Conservation (phyloP, 2,113 vertebrate genomes). For the Aix galericulata region DNA sequence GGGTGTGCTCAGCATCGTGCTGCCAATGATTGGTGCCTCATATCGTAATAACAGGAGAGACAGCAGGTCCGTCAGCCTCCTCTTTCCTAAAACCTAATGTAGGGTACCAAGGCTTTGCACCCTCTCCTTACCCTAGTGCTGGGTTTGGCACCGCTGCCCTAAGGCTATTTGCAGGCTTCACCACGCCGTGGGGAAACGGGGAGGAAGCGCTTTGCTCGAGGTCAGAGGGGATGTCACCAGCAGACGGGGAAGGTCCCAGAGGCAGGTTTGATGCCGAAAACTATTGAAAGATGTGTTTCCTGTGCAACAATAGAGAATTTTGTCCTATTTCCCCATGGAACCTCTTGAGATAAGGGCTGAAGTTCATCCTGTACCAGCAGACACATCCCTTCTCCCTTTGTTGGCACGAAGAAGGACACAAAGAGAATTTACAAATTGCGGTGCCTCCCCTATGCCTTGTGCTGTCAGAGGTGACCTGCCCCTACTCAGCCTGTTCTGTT, state of each 20-base stretch:
- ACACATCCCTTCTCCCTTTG: not conserved
- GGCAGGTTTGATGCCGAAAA: not conserved
- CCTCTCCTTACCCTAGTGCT: rapidly evolving
- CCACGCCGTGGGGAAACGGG: rapidly evolving
- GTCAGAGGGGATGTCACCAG: not conserved
- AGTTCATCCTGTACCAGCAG: constrained; percentile 9
- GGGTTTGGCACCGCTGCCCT: rapidly evolving
- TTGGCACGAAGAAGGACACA: not conserved
- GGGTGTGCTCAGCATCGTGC: not conserved
- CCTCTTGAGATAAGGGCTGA: constrained; percentile 9
- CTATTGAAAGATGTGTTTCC: constrained; percentile 34
- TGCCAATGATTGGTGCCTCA: not conserved
- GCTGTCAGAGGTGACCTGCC: not conserved
- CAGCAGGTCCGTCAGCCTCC: not conserved
- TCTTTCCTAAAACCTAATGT: not conserved
- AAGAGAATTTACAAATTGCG: not conserved
- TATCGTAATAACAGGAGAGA: not conserved
- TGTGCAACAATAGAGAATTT: constrained; percentile 6
- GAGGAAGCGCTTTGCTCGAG: not conserved
- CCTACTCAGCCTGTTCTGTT: rapidly evolving
- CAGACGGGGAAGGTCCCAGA: not conserved
- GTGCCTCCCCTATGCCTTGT: not conserved
- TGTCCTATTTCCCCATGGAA: not conserved
- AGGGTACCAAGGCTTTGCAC: rapidly evolving
- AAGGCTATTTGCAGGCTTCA: not conserved